Base-by-base conservation (phyloP, 2,888 invertebrate genomes). In the Agrypnus murinus region DNA sequence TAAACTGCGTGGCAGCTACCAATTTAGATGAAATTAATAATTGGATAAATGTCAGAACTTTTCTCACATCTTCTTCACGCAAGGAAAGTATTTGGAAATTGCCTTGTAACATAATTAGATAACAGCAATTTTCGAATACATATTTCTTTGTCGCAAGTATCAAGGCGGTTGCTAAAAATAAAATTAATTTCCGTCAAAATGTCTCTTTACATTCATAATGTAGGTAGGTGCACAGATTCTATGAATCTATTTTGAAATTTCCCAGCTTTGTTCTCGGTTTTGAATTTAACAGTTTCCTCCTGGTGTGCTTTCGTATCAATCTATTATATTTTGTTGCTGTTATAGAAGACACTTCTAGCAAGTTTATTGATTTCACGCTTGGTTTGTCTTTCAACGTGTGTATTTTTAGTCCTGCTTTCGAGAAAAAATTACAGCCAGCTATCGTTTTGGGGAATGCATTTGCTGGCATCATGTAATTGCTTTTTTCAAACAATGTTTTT, bases 321-420 rank as follows among this genome's bases (percentile, higher is more conserved):
- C 12, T 38, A 38, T 38, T 38, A n/a, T 25, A 25, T 25, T 25
- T 38, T 38, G 12, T 10, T 12, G 14, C 15, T 43, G 14, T 40
- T 12, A 43, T 43, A 43, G 15, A 8, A 43, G 15, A 43, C 38
- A 43, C 43, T 43, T 12, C 10, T 40, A 12, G 4, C 38, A 40
- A 5, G 12, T 43, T 9, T 43, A 43, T 43, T 15, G 43, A 43
- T 43, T 25, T 43, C 14, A 3, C 15, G 15, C 25, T 25, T 5
- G 25, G 25, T 25, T 25, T 25, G 25, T 43, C 43, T 43, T 43
- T 43, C 43, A 12, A 43, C 43, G 43, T 43, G 43, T 15, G 5
- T 14, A 14, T 3, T 15, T 6, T 43, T 15, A 43, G n/a, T n/a
- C 14, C 15, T 43, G 12, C 15, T 8, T 43, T 7, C 5, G n/a